Percentiles rank a stretch among this genome's conserved stretches.
Evolutionary conservation across 2,113 vertebrate genomes (phyloP).

Genomic region (Heterotis niloticus): DNA sequence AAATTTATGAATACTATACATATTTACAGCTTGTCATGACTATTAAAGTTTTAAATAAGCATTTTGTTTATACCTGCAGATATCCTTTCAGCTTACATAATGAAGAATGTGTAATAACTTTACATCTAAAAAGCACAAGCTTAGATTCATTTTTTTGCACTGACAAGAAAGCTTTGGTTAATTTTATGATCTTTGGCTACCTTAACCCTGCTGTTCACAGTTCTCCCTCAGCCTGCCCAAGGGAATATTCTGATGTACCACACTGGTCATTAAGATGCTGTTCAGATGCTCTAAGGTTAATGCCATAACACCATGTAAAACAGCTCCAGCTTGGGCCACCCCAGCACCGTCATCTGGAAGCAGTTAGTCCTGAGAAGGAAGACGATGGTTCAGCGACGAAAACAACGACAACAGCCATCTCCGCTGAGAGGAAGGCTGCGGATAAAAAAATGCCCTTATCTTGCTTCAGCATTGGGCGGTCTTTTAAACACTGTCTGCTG

Average conservation of each 20-base stretch:
- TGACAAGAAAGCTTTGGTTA: too few species aligned
- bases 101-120: too few species aligned
- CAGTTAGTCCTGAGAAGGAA: constrained; percentile 23
- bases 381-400: background rate
- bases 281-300: background rate
- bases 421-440: constrained; percentile 39
- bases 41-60: too few species aligned
- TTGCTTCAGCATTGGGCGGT: constrained; percentile 47
- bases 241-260: background rate
- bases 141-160: too few species aligned
- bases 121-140: too few species aligned
- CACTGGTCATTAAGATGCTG: background rate
- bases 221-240: too few species aligned
- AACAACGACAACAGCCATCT: constrained; percentile 22
- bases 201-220: too few species aligned
- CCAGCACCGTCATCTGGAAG: constrained; percentile 37
- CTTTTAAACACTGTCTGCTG: constrained; percentile 37
- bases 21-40: too few species aligned
- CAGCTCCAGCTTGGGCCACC: constrained; percentile 34
- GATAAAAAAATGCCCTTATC: constrained; percentile 43
- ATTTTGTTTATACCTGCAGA: too few species aligned
- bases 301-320: constrained; percentile 35
- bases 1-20: too few species aligned
- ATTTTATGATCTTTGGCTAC: too few species aligned
- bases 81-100: too few species aligned